Evolutionary conservation across 2,888 invertebrate species (phyloP), one percentile per base, ranked within the genome.

Genomic region (Malthinus seriepunctatus): DNA sequence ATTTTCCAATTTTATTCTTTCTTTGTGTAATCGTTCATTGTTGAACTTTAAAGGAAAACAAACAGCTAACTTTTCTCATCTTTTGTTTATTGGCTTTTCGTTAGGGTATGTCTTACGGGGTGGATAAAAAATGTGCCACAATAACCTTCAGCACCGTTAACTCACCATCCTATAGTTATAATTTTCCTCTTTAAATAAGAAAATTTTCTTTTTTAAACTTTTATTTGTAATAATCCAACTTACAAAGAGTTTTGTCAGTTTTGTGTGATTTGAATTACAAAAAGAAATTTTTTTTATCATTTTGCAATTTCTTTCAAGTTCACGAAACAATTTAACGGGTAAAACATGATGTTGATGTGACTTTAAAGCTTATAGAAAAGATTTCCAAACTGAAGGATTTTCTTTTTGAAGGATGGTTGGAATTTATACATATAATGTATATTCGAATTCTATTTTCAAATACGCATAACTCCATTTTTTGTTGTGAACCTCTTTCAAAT

Each of bases 1-100:
- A 51, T 52, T 52, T 52, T 52, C 44, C 45, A 52, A 52, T 52
- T 45, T 44, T 37, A 38, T 37, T 45, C 45, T 15, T 15, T 31
- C 52, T 31, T 32, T 45, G 46, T 37, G 52, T 44, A 52, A 35
- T 11, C 33, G 49, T 46, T 52, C 37, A 12, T 15, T 45, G 46
- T 35, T 23, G 9, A 46, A 44, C 35, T 45, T 46, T 45, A 45
- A 45, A 52, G 52, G 44, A 52, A 45, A 45, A 15, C 52, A 46
- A 52, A 52, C 11, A 34, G 14, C 12, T 10, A 52, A 46, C 44
- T 52, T 52, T 44, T 46, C 31, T 37, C 32, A 45, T 9, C 23
- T 34, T 47, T 51, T 39, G 51, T 32, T 46, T 34, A 33, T 3
- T 10, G 44, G 33, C 32, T 37, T 52, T 34, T 44, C 44, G 33